A percentile compares a stretch with the other conserved stretches of the same genome.
phyloP scores from a whole-genome alignment of 1,140 invertebrate genomes.

The Lasioglossum baleicum region DNA sequence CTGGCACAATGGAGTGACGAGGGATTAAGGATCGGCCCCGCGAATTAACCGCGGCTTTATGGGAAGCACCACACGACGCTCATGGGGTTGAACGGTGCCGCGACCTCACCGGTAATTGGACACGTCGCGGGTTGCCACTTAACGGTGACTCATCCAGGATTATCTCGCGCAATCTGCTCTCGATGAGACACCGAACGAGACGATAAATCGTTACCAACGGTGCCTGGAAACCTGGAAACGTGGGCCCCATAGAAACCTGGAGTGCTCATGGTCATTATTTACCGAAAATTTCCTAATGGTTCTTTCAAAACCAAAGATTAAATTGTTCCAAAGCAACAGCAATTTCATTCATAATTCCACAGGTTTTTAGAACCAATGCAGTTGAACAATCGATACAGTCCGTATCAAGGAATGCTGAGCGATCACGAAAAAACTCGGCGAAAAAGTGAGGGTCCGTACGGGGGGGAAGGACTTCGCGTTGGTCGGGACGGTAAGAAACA shows the following conservation, averaged over 20 bases:
- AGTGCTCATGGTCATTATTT: too few relatives aligned
- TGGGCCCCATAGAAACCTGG: too few relatives aligned
- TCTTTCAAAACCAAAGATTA: too few relatives aligned
- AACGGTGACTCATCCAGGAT: slow-evolving; percentile 68
- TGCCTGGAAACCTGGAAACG: too few relatives aligned
- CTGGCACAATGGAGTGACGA: slow-evolving; percentile 55
- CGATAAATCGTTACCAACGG: slow-evolving; percentile 40
- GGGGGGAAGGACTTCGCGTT: background rate
- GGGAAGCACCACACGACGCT: slow-evolving; percentile 21
- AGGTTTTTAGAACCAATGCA: too few relatives aligned
- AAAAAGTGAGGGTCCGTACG: too few relatives aligned
- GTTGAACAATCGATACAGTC: too few relatives aligned
- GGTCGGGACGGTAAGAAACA: slow-evolving; percentile 21
- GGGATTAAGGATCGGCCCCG: slow-evolving; percentile 53
- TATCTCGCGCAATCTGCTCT: slow-evolving; percentile 62
- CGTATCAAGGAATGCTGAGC: too few relatives aligned
- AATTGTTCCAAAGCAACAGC: too few relatives aligned
- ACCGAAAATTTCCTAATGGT: too few relatives aligned
- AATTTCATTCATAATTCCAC: too few relatives aligned
- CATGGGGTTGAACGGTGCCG: slow-evolving; percentile 64
- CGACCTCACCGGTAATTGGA: slow-evolving; percentile 68
- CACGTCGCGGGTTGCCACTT: slow-evolving; percentile 60
- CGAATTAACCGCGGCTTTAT: slow-evolving; percentile 65
- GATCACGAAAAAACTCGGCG: too few relatives aligned
- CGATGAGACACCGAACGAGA: slow-evolving; percentile 33